These are phyloP conservation scores for Ctenoplectra terminalis DNA, from an alignment of 1,140 invertebrate species.

Conservation along the genomic window DNA sequence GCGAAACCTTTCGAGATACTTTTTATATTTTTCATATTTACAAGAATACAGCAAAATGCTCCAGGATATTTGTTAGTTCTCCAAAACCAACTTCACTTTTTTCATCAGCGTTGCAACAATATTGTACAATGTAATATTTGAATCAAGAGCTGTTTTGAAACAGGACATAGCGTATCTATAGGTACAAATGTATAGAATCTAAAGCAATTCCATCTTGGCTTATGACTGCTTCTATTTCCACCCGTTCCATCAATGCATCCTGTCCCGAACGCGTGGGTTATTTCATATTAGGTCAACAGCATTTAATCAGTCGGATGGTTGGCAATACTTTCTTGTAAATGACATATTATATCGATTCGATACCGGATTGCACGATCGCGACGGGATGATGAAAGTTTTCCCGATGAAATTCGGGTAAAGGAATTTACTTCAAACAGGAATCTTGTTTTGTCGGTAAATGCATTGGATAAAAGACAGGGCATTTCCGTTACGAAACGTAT, in stretches of 20 bases:
- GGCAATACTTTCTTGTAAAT: not conserved
- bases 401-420: not conserved
- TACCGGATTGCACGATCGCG: not conserved
- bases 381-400: not conserved
- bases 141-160: too few species aligned
- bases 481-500: not conserved
- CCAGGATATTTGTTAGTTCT: not conserved
- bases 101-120: not conserved
- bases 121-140: not conserved
- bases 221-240: not conserved
- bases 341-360: not conserved
- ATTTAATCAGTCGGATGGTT: not conserved
- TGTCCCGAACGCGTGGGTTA: not conserved
- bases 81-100: not conserved
- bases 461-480: not conserved
- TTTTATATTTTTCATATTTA: too few species aligned
- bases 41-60: not conserved
- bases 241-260: not conserved
- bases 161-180: not conserved
- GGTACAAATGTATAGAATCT: not conserved
- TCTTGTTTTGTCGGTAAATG: slow-evolving; percentile 17
- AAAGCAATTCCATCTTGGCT: not conserved
- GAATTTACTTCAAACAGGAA: not conserved
- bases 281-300: too few species aligned
- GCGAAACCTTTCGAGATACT: too few species aligned